A percentile compares a stretch with the other conserved stretches of the same genome.
These are phyloP conservation scores for Platyscelio sp. DNA, from an alignment of 2,888 invertebrate genomes.

Conservation along the genomic window DNA sequence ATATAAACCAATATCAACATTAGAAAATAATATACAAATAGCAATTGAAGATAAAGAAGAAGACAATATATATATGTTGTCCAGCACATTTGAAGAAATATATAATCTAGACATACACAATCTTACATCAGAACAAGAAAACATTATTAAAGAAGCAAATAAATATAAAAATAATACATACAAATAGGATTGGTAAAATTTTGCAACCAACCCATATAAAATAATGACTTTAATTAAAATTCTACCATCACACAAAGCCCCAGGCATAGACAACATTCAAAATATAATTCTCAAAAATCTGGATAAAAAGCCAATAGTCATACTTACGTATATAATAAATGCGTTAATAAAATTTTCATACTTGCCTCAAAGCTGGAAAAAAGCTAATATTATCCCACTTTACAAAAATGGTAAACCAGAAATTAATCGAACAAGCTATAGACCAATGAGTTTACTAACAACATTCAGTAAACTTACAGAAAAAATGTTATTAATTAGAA, in stretches of 20 bases:
- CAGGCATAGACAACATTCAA: slow-evolving; percentile 59
- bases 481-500: background rate
- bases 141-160: background rate
- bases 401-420: slow-evolving; percentile 54
- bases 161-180: background rate
- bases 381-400: slow-evolving; percentile 50
- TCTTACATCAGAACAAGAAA: too few relatives aligned
- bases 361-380: slow-evolving; percentile 59
- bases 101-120: background rate
- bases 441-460: slow-evolving; percentile 23
- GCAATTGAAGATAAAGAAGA: too few relatives aligned
- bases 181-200: slow-evolving; percentile 27
- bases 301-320: slow-evolving; percentile 38
- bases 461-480: background rate
- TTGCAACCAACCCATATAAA: slow-evolving; percentile 24
- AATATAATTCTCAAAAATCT: slow-evolving; percentile 64
- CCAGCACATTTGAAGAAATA: background rate
- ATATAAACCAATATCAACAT: too few relatives aligned
- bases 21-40: too few relatives aligned
- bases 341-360: slow-evolving; percentile 45
- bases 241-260: slow-evolving; percentile 33
- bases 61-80: too few relatives aligned
- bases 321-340: slow-evolving; percentile 54
- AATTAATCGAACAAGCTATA: slow-evolving; percentile 54
- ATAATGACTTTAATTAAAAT: slow-evolving; percentile 29